Percentiles rank a stretch among this genome's conserved stretches.
Evolutionary conservation across 2,113 vertebrate genomes (phyloP).

Genomic region (Australoheros scitulus): DNA sequence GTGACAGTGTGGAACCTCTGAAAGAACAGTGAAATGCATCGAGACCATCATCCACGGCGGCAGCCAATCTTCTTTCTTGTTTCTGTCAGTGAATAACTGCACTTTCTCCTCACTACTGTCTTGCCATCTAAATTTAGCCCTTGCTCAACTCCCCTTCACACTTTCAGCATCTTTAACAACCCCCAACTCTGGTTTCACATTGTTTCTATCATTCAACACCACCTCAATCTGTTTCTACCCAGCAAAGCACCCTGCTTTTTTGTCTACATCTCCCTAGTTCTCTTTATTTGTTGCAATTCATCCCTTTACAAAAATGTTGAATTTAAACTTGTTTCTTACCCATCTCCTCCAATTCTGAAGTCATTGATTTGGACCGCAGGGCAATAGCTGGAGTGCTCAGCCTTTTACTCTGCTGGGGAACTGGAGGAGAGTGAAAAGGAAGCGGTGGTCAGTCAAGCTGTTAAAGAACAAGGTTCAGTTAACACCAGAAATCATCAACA

Average conservation of each 20-base stretch:
- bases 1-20: conserved; percentile 83
- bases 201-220: conserved; percentile 36
- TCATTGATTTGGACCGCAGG: conserved; percentile 94
- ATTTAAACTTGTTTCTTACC: conserved; percentile 76
- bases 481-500: background rate
- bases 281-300: conserved; percentile 1
- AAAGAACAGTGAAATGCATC: conserved; percentile 82
- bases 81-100: conserved; percentile 23
- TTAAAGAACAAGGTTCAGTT: background rate
- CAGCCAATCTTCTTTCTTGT: conserved; percentile 27
- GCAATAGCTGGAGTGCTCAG: conserved; percentile 89
- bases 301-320: background rate
- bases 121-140: conserved; percentile 50
- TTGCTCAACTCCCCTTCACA: conserved; percentile 37
- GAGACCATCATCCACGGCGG: conserved; percentile 70
- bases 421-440: conserved; percentile 59
- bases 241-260: background rate
- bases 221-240: conserved; percentile 30
- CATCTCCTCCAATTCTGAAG: conserved; percentile 94
- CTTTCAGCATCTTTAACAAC: conserved; percentile 47
- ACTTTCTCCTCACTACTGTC: conserved; percentile 22
- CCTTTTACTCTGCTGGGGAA: conserved; percentile 90
- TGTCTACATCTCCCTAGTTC: conserved; percentile 10
- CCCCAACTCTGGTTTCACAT: conserved; percentile 48
- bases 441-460: background rate